A percentile compares a stretch with the other conserved stretches of the same genome.
phyloP scores from a whole-genome alignment of 1,140 invertebrate genomes.

The Diuraphis noxia region DNA sequence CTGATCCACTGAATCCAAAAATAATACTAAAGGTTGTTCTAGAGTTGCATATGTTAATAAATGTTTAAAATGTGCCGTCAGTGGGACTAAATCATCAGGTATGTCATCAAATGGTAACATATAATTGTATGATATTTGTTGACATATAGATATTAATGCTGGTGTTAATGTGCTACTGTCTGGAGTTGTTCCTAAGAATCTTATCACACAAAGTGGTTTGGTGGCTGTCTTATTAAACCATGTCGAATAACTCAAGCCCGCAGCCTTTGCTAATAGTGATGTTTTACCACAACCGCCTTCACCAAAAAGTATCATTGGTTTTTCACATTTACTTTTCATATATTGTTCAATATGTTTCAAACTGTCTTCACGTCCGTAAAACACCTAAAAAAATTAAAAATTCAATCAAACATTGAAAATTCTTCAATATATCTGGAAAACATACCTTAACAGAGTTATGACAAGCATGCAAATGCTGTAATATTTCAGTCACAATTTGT shows the following conservation, averaged over 20 bases:
- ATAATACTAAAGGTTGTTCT: constrained; percentile 83
- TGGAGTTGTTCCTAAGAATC: constrained; percentile 95
- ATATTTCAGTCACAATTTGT: constrained; percentile 91
- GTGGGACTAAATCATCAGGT: constrained; percentile 91
- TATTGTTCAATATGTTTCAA: constrained; percentile 81
- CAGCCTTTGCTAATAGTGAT: constrained; percentile 90
- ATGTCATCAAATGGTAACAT: constrained; percentile 90
- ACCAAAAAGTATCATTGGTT: constrained; percentile 91
- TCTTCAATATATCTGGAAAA: background rate
- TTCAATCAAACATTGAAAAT: background rate
- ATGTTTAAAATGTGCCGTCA: constrained; percentile 95
- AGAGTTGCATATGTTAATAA: constrained; percentile 78
- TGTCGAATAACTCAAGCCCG: constrained; percentile 71
- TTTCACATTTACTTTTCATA: constrained; percentile 81
- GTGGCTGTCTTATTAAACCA: constrained; percentile 71
- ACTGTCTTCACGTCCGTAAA: constrained; percentile 90
- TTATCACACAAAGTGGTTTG: constrained; percentile 83
- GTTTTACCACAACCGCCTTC: constrained; percentile 98
- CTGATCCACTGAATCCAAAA: constrained; percentile 92
- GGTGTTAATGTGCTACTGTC: constrained; percentile 93
- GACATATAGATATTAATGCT: constrained; percentile 91
- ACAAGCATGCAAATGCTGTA: constrained; percentile 95
- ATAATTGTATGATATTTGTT: constrained; percentile 95
- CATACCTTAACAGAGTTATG: constrained; percentile 87
- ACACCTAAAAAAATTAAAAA: constrained; percentile 67